phyloP scores from a whole-genome alignment of 2,888 invertebrate species.

The Perdita meconis region DNA sequence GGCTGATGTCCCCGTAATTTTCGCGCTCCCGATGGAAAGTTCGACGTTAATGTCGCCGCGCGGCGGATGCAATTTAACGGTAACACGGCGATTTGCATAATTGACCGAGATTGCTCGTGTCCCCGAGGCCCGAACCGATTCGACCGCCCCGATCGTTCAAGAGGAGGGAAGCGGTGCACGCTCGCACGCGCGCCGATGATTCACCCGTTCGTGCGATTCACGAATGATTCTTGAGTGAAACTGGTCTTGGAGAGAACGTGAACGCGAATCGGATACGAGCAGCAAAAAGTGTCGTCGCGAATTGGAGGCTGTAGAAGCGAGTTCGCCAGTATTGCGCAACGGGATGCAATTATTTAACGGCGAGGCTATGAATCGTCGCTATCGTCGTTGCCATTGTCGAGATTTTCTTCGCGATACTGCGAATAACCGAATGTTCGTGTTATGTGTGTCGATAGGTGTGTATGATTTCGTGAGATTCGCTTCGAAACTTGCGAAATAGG shows the following conservation, averaged over 20 bases:
- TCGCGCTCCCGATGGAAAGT: conserved; percentile 64
- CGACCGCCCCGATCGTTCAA: conserved; percentile 12
- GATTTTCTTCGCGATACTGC: conserved; percentile 2
- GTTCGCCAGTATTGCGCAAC: conserved; percentile 7
- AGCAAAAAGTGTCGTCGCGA: background rate
- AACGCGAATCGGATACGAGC: conserved; percentile 6
- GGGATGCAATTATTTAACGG: conserved; percentile 31
- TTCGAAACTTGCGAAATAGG: too few species aligned
- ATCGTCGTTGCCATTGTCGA: background rate
- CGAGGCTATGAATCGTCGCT: conserved; percentile 8
- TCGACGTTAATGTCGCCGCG: conserved; percentile 62
- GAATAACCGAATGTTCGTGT: background rate
- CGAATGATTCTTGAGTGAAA: background rate
- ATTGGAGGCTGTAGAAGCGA: background rate
- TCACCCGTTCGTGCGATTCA: background rate
- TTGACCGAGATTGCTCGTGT: conserved; percentile 70
- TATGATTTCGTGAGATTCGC: too few species aligned
- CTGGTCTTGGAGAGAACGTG: background rate
- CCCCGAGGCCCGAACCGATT: conserved; percentile 39
- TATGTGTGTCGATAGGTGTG: too few species aligned
- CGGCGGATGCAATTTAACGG: conserved; percentile 72
- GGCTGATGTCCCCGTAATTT: conserved; percentile 42
- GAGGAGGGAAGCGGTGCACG: conserved; percentile 35
- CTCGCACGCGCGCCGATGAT: background rate
- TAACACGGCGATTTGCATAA: conserved; percentile 76